Base-by-base conservation (phyloP, 2,888 invertebrate species). In the Lissonota sp. region DNA sequence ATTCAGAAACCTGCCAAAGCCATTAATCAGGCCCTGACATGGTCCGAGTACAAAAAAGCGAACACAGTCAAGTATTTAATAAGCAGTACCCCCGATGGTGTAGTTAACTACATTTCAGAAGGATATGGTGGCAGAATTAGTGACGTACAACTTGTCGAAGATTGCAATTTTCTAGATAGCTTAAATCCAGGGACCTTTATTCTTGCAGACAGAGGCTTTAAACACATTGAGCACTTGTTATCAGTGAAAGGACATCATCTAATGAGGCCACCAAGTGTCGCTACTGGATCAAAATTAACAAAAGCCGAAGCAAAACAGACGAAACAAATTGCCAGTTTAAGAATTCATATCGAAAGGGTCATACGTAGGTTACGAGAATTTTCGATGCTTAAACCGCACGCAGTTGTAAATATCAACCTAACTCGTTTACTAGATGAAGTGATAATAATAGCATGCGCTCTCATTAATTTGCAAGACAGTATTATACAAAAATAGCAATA, bases 41-140 rank as follows among this genome's bases (percentile, higher is more conserved):
- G 88, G 88, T 88, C 89, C 0, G 84, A 88, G 4, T 88, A 88
- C 44, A 88, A 90, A 77, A 86, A 87, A 46, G 84, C 85, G 64
- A 89, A 90, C 69, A 90, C 90, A 26, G 55, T 88, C 12, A 90
- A 91, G 80, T 90, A 88, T 82, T 79, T 90, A 49, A 83, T 88
- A 53, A 85, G 83, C 51, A 83, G 72, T 26, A 85, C 86, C 5
- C 86, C 84, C 6, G 80, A 83, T 87, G 82, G 89, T 4, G 72
- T 86, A 0, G 84, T 86, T 12, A 85, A 79, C 64, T 88, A 84
- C 76, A 79, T 89, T 57, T 87, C 88, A 37, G 58, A 77, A 39
- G 87, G 85, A 6, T 86, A 72, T 80, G 85, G 86, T 14, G 84
- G 88, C 3, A 74, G 86, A 71, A 76, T 75, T 10, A 74, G 73